These are phyloP conservation scores for Orchesellides sinensis DNA, from an alignment of 2,888 invertebrate species.

Conservation along the genomic window DNA sequence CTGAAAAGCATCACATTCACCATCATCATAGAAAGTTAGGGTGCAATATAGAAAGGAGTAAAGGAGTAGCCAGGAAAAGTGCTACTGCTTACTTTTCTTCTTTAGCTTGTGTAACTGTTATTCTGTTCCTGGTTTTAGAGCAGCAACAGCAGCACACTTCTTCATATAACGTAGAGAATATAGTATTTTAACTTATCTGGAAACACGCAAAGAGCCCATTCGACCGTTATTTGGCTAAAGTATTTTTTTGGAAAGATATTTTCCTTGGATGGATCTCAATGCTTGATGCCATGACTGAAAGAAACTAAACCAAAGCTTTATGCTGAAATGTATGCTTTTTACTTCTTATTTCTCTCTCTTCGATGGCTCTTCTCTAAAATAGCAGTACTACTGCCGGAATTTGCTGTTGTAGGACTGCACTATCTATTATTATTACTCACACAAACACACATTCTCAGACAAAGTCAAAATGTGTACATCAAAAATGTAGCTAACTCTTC, in stretches of 20 bases:
- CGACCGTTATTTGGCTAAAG: constrained; percentile 52
- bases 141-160: neutral
- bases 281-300: constrained; percentile 11
- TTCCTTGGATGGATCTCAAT: neutral
- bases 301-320: constrained; percentile 25
- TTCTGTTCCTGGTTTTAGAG: constrained; percentile 9
- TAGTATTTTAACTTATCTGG: constrained; percentile 55
- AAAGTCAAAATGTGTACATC: neutral
- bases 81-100: constrained; percentile 9
- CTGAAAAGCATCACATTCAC: constrained; percentile 9
- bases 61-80: constrained; percentile 29
- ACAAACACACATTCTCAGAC: constrained; percentile 5
- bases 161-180: constrained; percentile 27
- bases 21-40: constrained; percentile 24
- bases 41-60: constrained; percentile 18
- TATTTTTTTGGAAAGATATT: constrained; percentile 38
- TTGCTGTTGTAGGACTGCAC: neutral
- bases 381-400: neutral
- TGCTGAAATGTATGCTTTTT: neutral
- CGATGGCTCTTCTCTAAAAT: neutral
- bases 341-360: neutral
- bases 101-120: constrained; percentile 6
- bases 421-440: constrained; percentile 1
- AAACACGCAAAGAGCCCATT: constrained; percentile 65
- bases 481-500: neutral